These are phyloP conservation scores for Dinoponera quadriceps DNA, from an alignment of 1,140 invertebrate species.

Conservation along the genomic window DNA sequence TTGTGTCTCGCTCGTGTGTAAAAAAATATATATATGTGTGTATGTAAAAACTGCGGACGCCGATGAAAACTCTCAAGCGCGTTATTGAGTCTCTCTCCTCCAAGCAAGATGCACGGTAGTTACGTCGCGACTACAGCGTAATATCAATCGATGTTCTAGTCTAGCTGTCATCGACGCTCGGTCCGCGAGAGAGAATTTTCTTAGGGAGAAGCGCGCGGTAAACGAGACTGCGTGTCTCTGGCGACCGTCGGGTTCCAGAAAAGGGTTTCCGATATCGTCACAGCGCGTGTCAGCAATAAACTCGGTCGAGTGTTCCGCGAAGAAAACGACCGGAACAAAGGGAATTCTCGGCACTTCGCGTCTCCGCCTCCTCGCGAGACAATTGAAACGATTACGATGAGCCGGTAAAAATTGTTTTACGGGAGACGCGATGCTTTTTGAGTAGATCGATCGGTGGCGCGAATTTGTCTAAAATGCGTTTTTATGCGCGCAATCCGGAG, in stretches of 20 bases:
- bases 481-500: no score
- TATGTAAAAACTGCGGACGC: slow-evolving; percentile 29
- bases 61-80: slow-evolving; percentile 23
- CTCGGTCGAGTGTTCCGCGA: not conserved
- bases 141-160: slow-evolving; percentile 51
- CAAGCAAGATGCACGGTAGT: not conserved
- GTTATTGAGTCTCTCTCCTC: slow-evolving; percentile 53
- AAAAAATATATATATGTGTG: not conserved
- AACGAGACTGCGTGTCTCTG: not conserved
- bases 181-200: not conserved
- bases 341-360: not conserved
- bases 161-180: slow-evolving; percentile 45
- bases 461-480: not conserved
- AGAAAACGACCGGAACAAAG: not conserved
- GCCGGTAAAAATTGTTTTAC: not conserved
- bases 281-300: slow-evolving; percentile 4
- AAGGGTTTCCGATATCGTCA: slow-evolving; percentile 27
- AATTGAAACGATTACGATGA: not conserved
- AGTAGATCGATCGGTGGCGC: no score
- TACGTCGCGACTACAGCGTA: slow-evolving; percentile 3
- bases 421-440: not conserved
- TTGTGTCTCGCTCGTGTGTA: slow-evolving; percentile 22
- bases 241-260: slow-evolving; percentile 7
- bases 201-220: not conserved
- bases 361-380: not conserved